These are phyloP conservation scores for Piscicola geometra DNA, from an alignment of 2,888 invertebrate species.

Conservation along the genomic window DNA sequence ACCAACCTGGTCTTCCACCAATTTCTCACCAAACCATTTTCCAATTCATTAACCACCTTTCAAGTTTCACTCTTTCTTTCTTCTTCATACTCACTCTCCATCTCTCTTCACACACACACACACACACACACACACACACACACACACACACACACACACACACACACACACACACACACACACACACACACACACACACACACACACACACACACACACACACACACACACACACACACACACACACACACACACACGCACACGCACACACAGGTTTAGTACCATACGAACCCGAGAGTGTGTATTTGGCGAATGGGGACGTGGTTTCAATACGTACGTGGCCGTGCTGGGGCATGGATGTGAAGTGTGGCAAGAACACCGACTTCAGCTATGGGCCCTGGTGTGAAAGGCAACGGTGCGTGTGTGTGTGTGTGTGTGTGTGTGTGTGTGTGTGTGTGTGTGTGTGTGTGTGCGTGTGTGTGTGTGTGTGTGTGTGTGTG, in stretches of 20 bases:
- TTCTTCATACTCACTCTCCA: background rate
- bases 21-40: background rate
- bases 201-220: too few species aligned
- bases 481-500: too few species aligned
- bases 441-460: background rate
- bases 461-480: too few species aligned
- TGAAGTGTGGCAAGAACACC: conserved; percentile 72
- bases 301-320: conserved; percentile 85
- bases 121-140: too few species aligned
- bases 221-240: too few species aligned
- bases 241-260: background rate
- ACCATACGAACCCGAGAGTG: conserved; percentile 81
- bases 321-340: conserved; percentile 69
- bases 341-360: conserved; percentile 90
- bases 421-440: background rate
- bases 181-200: too few species aligned
- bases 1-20: conserved; percentile 71
- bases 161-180: too few species aligned
- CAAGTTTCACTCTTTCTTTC: background rate
- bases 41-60: too few species aligned
- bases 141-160: too few species aligned
- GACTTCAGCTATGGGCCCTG: conserved; percentile 97
- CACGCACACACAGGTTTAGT: conserved; percentile 63
- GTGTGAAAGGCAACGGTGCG: conserved; percentile 85
- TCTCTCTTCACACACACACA: background rate